Evolutionary conservation across 2,797 vertebrate species (phyloP).

Genomic region (Hoplostethus mediterraneus): DNA sequence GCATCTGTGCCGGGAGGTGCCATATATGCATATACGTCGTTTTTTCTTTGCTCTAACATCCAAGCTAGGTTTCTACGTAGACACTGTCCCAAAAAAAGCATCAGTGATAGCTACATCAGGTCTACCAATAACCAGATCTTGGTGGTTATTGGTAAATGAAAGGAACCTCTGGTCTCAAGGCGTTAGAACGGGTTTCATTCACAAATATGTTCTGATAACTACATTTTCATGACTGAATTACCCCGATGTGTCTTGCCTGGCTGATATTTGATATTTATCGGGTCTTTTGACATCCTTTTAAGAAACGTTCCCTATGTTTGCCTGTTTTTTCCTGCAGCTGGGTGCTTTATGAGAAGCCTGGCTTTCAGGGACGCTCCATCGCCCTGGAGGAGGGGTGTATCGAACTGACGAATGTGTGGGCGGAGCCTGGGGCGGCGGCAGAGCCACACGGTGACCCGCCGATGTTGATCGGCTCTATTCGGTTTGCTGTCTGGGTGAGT

Average conservation of each 20-base stretch:
- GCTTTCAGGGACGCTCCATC: constrained; percentile 90
- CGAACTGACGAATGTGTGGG: constrained; percentile 89
- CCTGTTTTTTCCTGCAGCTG: constrained; percentile 83
- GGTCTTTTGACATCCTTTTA: background rate
- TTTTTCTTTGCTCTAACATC: no score
- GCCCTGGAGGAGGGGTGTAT: constrained; percentile 90
- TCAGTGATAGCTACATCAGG: background rate
- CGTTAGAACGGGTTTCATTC: no score
- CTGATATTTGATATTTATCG: background rate
- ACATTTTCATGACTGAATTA: background rate
- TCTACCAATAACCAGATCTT: no score
- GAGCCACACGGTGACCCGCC: constrained; percentile 67
- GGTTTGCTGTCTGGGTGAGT: constrained; percentile 90
- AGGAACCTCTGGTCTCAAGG: background rate
- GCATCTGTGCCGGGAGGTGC: background rate
- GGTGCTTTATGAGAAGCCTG: constrained; percentile 93
- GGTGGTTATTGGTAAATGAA: background rate
- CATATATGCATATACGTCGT: no score
- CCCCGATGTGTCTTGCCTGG: no score
- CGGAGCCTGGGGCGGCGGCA: constrained; percentile 72
- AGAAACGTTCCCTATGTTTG: background rate
- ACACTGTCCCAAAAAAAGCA: no score
- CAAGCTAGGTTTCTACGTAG: no score
- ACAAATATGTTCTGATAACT: background rate
- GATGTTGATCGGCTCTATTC: constrained; percentile 90